These are phyloP conservation scores for Nipponacmea schrenckii DNA, from an alignment of 2,888 invertebrate genomes.

Conservation along the genomic window DNA sequence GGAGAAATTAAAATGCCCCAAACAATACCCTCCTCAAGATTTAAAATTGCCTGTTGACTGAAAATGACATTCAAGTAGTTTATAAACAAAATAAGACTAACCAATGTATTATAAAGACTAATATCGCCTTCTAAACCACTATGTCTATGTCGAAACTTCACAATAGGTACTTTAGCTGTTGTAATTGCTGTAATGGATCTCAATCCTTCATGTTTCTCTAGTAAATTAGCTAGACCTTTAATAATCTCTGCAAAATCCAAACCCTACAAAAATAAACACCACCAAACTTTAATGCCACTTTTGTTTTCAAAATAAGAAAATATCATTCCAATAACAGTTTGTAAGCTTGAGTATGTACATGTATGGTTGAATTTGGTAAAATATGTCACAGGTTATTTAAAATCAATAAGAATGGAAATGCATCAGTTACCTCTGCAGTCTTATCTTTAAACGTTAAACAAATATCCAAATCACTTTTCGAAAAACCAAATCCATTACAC, in stretches of 20 bases:
- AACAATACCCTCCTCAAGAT: background rate
- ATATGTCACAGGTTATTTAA: no score
- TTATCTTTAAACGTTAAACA: slow-evolving; percentile 71
- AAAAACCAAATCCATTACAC: slow-evolving; percentile 73
- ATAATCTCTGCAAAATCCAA: slow-evolving; percentile 65
- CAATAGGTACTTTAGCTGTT: slow-evolving; percentile 75
- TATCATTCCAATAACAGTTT: no score
- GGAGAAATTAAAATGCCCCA: no score
- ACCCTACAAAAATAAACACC: slow-evolving; percentile 44
- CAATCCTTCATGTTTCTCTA: slow-evolving; percentile 64
- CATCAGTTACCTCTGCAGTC: slow-evolving; percentile 67
- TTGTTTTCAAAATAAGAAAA: background rate
- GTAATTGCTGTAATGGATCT: slow-evolving; percentile 70
- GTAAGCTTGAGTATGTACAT: no score
- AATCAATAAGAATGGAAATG: no score
- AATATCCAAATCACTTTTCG: slow-evolving; percentile 73
- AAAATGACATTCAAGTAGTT: background rate
- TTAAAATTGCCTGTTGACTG: background rate
- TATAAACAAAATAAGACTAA: slow-evolving; percentile 40
- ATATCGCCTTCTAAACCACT: slow-evolving; percentile 73
- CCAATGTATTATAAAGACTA: slow-evolving; percentile 73
- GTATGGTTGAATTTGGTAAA: no score
- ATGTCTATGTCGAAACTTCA: slow-evolving; percentile 71
- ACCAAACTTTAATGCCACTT: background rate
- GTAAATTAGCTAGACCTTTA: slow-evolving; percentile 64